Conservation (phyloP, 2,888 invertebrate genomes). For the Nomada flava region DNA sequence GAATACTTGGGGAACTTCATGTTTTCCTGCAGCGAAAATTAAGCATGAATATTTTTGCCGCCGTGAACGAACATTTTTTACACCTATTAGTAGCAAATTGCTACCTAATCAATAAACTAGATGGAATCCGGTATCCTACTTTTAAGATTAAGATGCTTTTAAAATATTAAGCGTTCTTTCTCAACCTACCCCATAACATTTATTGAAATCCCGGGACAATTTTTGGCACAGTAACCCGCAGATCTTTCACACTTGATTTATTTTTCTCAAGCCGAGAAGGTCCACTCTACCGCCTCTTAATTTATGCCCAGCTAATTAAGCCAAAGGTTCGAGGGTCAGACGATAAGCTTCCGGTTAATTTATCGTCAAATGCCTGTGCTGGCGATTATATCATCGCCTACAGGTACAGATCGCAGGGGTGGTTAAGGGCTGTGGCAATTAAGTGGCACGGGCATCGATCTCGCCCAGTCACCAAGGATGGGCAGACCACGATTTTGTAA, state of each 20-base stretch:
- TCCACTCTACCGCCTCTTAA: slow-evolving; percentile 12
- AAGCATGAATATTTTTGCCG: too few relatives aligned
- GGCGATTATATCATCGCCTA: slow-evolving; percentile 64
- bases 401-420: slow-evolving; percentile 9
- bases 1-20: too few relatives aligned
- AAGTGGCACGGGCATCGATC: slow-evolving; percentile 48
- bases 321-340: slow-evolving; percentile 11
- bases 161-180: too few relatives aligned
- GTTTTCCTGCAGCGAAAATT: too few relatives aligned
- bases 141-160: too few relatives aligned
- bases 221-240: neutral
- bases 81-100: too few relatives aligned
- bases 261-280: slow-evolving; percentile 4
- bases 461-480: slow-evolving; percentile 37
- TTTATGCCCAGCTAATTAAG: slow-evolving; percentile 43
- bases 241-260: neutral
- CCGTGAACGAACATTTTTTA: too few relatives aligned
- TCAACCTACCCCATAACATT: neutral
- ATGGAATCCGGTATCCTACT: too few relatives aligned
- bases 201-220: neutral
- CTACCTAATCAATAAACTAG: too few relatives aligned
- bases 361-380: slow-evolving; percentile 36
- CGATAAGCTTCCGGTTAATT: slow-evolving; percentile 55
- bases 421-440: slow-evolving; percentile 44
- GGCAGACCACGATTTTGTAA: slow-evolving; percentile 23